A percentile compares a stretch with the other conserved stretches of the same genome.
These are phyloP conservation scores for Taeniopygia guttata DNA, from an alignment of 2,797 vertebrate genomes.

Conservation along the genomic window DNA sequence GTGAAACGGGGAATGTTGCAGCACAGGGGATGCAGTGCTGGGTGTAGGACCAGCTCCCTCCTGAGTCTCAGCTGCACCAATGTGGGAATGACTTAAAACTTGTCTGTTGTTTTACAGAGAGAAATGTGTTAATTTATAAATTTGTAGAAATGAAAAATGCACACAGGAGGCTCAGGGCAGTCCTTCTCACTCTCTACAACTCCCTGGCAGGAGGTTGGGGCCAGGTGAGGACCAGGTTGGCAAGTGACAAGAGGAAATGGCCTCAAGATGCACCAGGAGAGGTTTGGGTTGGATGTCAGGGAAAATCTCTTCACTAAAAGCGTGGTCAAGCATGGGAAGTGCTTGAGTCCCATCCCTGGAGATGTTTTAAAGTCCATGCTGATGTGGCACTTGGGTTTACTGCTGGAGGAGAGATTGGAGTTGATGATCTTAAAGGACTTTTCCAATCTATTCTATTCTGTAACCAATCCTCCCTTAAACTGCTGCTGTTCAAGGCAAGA, in stretches of 20 bases:
- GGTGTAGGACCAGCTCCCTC: background rate
- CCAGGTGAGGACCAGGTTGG: background rate
- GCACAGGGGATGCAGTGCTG: rapidly evolving
- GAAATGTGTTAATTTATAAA: background rate
- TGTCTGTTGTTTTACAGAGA: background rate
- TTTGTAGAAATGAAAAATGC: background rate
- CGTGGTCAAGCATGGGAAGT: background rate
- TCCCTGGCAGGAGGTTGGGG: background rate
- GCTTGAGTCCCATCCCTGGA: background rate
- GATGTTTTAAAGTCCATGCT: background rate
- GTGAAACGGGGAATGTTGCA: background rate
- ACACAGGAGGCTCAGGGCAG: background rate
- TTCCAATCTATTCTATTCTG: background rate
- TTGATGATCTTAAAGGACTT: background rate
- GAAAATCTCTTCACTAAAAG: background rate
- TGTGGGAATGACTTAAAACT: background rate
- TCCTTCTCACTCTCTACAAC: background rate
- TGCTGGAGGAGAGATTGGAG: background rate
- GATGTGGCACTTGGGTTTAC: background rate
- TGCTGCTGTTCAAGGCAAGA: background rate
- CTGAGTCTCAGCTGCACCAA: rapidly evolving
- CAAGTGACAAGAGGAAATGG: rapidly evolving
- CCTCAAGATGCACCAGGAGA: background rate
- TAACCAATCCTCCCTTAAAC: background rate
- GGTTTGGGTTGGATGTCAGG: background rate